Percentiles rank a stretch among this genome's conserved stretches.
Conservation (phyloP, 2,113 vertebrate genomes). For the Lycocorax pyrrhopterus region DNA sequence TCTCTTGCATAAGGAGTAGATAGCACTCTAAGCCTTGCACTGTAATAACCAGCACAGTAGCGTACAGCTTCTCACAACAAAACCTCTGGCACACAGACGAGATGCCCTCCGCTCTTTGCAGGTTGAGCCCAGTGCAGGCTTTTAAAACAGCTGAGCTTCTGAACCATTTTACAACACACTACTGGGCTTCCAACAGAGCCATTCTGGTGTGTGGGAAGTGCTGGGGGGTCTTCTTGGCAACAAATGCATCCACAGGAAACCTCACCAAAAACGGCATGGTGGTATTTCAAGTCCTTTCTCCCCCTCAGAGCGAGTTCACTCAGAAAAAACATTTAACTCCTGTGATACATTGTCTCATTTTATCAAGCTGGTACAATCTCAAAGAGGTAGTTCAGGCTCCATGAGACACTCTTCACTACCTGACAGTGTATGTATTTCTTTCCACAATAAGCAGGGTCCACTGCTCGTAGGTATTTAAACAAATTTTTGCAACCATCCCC, state of each 20-base stretch:
- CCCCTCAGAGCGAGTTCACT: not conserved
- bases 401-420: not conserved
- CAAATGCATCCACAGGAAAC: not conserved
- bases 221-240: not conserved
- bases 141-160: not conserved
- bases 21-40: not conserved
- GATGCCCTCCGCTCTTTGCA: not conserved
- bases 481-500: not conserved
- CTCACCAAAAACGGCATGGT: not conserved
- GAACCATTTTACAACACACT: not conserved
- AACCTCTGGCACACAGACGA: not conserved
- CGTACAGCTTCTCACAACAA: not conserved
- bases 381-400: not conserved
- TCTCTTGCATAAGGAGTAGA: not conserved
- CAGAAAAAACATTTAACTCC: not conserved
- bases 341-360: rapidly evolving
- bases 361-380: not conserved
- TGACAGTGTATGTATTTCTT: rapidly evolving
- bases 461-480: not conserved
- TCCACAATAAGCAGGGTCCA: not conserved
- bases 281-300: not conserved
- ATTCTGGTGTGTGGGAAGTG: not conserved
- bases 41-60: not conserved
- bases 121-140: not conserved
- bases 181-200: not conserved